A percentile compares a stretch with the other conserved stretches of the same genome.
phyloP scores from a whole-genome alignment of 2,797 vertebrate genomes.

The Darevskia nairensis region DNA sequence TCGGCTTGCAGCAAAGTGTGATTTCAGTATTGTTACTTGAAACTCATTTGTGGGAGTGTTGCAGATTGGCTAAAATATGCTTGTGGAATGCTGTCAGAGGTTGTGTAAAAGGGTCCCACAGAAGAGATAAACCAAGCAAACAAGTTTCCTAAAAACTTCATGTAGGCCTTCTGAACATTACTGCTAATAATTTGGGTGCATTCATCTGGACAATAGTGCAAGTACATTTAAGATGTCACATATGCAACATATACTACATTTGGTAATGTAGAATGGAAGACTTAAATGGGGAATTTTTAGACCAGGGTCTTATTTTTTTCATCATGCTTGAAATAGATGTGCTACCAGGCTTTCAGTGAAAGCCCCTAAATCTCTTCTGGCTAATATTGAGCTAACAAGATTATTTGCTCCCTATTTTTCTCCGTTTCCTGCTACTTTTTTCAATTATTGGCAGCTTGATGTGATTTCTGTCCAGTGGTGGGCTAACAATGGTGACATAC shows the following conservation, averaged over 20 bases:
- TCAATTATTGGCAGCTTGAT: not conserved
- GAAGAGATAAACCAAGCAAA: not conserved
- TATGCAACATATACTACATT: accelerated
- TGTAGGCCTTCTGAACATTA: too few species aligned
- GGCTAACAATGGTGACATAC: accelerated
- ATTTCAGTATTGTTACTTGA: not conserved
- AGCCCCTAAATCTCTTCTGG: conserved; percentile 7
- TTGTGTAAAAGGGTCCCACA: not conserved
- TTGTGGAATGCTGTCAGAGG: not conserved
- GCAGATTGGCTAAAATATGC: too few species aligned
- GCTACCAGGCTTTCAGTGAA: not conserved
- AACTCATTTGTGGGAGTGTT: not conserved
- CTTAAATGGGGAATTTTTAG: not conserved
- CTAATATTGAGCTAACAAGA: not conserved
- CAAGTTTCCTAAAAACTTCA: accelerated
- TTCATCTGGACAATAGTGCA: accelerated
- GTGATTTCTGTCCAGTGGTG: not conserved
- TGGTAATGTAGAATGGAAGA: accelerated
- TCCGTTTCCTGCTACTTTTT: not conserved
- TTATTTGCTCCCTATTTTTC: not conserved
- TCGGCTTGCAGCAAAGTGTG: not conserved
- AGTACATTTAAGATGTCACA: accelerated
- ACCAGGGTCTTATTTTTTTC: not conserved
- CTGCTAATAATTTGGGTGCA: accelerated
- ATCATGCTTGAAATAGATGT: not conserved